Base-by-base conservation (phyloP, 2,113 vertebrate genomes). In the Burhinus bistriatus region DNA sequence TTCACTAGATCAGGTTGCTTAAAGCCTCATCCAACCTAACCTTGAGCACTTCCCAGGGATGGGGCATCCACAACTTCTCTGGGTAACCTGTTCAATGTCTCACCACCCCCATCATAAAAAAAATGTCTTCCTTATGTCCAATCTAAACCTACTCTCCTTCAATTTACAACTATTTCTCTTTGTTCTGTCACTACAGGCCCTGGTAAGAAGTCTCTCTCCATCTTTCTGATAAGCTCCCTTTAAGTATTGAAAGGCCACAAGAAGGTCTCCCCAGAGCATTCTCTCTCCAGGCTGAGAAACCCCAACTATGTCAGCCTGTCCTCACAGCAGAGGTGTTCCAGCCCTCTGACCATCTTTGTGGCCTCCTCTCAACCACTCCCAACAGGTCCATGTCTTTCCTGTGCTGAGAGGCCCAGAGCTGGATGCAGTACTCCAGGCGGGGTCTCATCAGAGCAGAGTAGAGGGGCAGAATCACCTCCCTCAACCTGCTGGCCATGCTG, bases 321-420 rank as follows among this genome's bases (percentile, higher is more conserved):
- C 7, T 5, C 59, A 12, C 0, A 45, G 38, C 15, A 30, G 71
- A 47, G 13, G 3, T 12, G 59, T 9, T 44, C 44, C 73, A 59
- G 7, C 55, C 32, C 16, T 19, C 13, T 1, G 11, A 54, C 2
- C 45, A 72, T 11, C 5, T 20, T 5, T 0, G 0, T 5, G 29
- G 9, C 40, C n/a, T 45, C 55, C 32, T 45, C 75, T 57, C 47
- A 5, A 0, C 23, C 4, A 0, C 1, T 19, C 55, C 34, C 29
- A n/a, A 1, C n/a, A 57, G 51, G 5, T 45, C 75, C 47, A 0
- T 2, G 4, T 22, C 40, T 9, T 4, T 29, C 30, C 4, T 9
- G 6, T 57, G 15, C 72, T 30, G 52, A 15, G 44, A 19, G 2
- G n/a, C 4, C 52, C 44, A 2, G 44, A 59, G 69, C 44, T 36